Conservation (phyloP, 2,888 invertebrate genomes). For the Thymelicus sylvestris region DNA sequence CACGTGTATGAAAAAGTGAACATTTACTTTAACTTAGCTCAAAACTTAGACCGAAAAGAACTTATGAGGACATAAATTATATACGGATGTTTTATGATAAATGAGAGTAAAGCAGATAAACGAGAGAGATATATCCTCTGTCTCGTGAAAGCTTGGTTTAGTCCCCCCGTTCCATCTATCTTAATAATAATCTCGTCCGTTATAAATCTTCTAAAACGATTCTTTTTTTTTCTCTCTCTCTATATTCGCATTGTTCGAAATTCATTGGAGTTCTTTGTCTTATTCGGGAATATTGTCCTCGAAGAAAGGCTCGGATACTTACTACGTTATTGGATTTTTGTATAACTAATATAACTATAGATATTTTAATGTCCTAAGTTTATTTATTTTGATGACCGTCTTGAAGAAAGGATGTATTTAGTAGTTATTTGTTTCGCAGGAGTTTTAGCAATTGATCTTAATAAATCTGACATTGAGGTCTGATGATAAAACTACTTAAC, state of each 20-base stretch:
- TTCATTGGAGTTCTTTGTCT: slow-evolving; percentile 35
- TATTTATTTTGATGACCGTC: too few relatives aligned
- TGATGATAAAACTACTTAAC: too few relatives aligned
- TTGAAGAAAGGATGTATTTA: too few relatives aligned
- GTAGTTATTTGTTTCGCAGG: too few relatives aligned
- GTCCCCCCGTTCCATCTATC: slow-evolving; percentile 36
- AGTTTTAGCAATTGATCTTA: too few relatives aligned
- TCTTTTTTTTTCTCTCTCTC: slow-evolving; percentile 31
- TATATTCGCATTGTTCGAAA: slow-evolving; percentile 38
- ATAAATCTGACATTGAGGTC: too few relatives aligned
- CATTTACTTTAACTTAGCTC: background rate
- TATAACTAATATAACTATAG: too few relatives aligned
- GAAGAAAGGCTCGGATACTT: slow-evolving; percentile 9
- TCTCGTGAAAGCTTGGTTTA: slow-evolving; percentile 36
- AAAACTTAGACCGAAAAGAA: background rate
- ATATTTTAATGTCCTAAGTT: too few relatives aligned
- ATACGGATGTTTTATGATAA: slow-evolving; percentile 20
- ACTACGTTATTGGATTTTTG: background rate
- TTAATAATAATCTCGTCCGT: slow-evolving; percentile 38
- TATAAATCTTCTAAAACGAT: slow-evolving; percentile 38
- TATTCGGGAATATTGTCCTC: slow-evolving; percentile 34
- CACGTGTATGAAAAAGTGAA: too few relatives aligned
- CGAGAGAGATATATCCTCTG: slow-evolving; percentile 33
- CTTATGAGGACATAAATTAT: background rate
- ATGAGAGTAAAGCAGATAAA: slow-evolving; percentile 33